Conservation (phyloP, 92 coral and sea anemone species). For the Porites divaricata region DNA sequence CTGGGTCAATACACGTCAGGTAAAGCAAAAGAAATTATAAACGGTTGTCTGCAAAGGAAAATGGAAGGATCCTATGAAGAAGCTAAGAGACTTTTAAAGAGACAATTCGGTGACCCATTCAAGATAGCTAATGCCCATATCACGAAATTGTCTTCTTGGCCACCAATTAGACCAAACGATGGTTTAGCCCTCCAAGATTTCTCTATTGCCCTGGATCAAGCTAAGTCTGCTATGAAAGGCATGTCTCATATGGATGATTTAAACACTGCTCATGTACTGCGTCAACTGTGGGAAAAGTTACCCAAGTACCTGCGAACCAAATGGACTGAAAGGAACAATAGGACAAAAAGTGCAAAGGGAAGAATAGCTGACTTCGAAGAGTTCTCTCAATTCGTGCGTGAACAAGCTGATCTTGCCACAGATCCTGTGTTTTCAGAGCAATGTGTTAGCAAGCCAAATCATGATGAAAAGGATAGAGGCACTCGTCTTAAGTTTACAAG, state of each 20-base stretch:
- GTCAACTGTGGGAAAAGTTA: slow-evolving; percentile 67
- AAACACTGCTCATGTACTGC: slow-evolving; percentile 68
- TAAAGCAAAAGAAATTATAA: too few species aligned
- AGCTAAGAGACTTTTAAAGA: too few species aligned
- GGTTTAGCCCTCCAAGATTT: slow-evolving; percentile 62
- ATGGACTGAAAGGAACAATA: slow-evolving; percentile 61
- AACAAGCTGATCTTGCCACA: slow-evolving; percentile 65
- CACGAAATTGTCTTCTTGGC: slow-evolving; percentile 52
- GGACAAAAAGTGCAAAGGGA: slow-evolving; percentile 27
- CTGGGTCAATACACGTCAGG: too few species aligned
- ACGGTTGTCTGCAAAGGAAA: too few species aligned
- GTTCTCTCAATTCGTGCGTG: slow-evolving; percentile 50
- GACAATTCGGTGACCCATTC: not conserved
- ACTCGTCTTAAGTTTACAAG: too few species aligned
- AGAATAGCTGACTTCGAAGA: slow-evolving; percentile 59
- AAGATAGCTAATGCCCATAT: slow-evolving; percentile 71
- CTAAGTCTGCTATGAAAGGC: slow-evolving; percentile 61
- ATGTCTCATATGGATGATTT: slow-evolving; percentile 62
- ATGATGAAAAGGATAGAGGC: slow-evolving; percentile 3
- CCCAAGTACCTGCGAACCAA: slow-evolving; percentile 59
- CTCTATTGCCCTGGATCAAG: slow-evolving; percentile 56
- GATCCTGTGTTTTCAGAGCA: slow-evolving; percentile 53
- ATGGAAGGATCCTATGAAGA: too few species aligned
- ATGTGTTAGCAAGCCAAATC: not conserved
- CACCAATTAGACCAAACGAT: slow-evolving; percentile 61